Base-by-base conservation (phyloP, 2,888 invertebrate species). In the Blomia tropicalis region DNA sequence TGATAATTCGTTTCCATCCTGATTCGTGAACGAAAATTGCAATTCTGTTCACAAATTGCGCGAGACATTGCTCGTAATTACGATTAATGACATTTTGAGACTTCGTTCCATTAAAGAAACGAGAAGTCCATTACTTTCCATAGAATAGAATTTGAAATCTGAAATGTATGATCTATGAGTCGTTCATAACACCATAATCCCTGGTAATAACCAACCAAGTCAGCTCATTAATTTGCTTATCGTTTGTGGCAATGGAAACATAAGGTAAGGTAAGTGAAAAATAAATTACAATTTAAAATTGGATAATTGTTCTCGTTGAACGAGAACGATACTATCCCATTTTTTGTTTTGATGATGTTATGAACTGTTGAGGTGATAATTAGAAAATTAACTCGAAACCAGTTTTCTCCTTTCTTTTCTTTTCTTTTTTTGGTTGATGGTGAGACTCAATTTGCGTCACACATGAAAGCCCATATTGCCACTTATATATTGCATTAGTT, bases 231-330 rank as follows among this genome's bases (percentile, higher is more conserved):
- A 47, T 47, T 47, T 47, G 51, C 51, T 47, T 47, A 47, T 7
- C 22, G 5, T 47, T 47, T 19, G 5, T 7, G 7, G 51, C 14
- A 47, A 47, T 7, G 7, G 51, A 47, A 47, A 41, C 7, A 47
- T 47, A 47, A 47, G n/a, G 7, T 47, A 47, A 19, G 7, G 51
- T 22, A 47, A 47, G 22, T 47, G 51, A 47, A 47, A 41, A 47
- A 47, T 47, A 47, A 47, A 47, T 47, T 47, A 47, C 51, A 47
- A 47, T 47, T 47, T 47, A 47, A 47, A 47, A 47, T 47, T 47
- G 22, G 51, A 47, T 47, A 22, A 47, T 47, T n/a, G n/a, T n/a
- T n/a, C n/a, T n/a, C n/a, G n/a, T n/a, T n/a, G n/a, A n/a, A n/a
- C n/a, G n/a, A n/a, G n/a, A n/a, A n/a, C n/a, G n/a, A n/a, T n/a